Conservation (phyloP, 1,140 invertebrate species). For the Aleiodes sp. region DNA sequence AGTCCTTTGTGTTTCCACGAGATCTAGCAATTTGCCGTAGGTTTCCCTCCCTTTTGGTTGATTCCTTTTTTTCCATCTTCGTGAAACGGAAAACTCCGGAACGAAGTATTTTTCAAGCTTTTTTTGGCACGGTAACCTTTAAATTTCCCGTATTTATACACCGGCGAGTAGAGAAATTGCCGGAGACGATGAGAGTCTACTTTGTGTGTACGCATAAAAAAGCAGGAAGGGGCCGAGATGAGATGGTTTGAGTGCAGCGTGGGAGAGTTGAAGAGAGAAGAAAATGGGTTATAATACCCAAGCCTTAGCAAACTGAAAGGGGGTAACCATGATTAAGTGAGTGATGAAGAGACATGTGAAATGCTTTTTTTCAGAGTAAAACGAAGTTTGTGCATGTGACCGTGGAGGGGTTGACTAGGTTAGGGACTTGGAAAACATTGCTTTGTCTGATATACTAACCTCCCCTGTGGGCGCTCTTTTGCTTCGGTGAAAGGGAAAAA, state of each 20-base stretch:
- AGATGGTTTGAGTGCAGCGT: constrained; percentile 34
- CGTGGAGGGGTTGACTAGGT: constrained; percentile 64
- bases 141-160: constrained; percentile 51
- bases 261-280: constrained; percentile 44
- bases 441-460: constrained; percentile 65
- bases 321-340: constrained; percentile 35
- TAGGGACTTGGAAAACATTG: constrained; percentile 66
- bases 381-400: constrained; percentile 38
- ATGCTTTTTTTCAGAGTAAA: constrained; percentile 2
- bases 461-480: too few species aligned
- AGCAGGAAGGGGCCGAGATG: neutral
- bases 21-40: constrained; percentile 3
- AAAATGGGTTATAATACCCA: constrained; percentile 36
- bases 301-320: too few species aligned
- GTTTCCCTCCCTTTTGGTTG: neutral
- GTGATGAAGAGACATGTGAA: constrained; percentile 38
- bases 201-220: constrained; percentile 55
- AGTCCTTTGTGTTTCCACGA: constrained; percentile 19
- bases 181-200: constrained; percentile 57
- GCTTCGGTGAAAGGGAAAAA: too few species aligned
- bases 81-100: too few species aligned
- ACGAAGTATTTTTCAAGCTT: constrained; percentile 25
- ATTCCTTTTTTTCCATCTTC: neutral
- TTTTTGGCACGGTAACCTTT: constrained; percentile 43
- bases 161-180: constrained; percentile 55